A percentile compares a stretch with the other conserved stretches of the same genome.
Evolutionary conservation across 2,888 invertebrate species (phyloP).

Genomic region (Tholera decimalis): DNA sequence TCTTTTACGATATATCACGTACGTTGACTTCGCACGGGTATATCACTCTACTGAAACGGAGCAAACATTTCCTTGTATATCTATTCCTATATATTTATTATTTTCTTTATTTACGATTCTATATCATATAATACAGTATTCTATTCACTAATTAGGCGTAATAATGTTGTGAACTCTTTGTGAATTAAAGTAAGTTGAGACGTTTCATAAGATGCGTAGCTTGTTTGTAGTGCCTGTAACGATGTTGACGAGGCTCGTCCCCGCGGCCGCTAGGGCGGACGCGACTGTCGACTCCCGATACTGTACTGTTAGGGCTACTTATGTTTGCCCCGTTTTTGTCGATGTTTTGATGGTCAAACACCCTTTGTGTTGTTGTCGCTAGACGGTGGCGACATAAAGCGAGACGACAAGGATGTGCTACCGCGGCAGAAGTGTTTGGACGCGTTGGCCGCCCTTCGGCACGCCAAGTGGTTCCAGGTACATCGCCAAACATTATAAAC

Average conservation of each 20-base stretch:
- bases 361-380: conserved; percentile 93
- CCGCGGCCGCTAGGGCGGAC: neutral
- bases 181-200: conserved; percentile 25
- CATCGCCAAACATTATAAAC: conserved; percentile 88
- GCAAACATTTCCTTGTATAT: conserved; percentile 83
- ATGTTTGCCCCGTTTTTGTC: conserved; percentile 90
- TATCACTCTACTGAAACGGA: conserved; percentile 89
- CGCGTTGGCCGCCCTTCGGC: conserved; percentile 99
- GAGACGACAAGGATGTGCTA: conserved; percentile 98
- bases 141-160: conserved; percentile 42
- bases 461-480: conserved; percentile 99
- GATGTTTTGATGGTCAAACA: conserved; percentile 94
- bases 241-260: neutral
- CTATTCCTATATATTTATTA: conserved; percentile 71
- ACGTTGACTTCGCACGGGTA: conserved; percentile 82
- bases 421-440: conserved; percentile 99
- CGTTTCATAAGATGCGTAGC: conserved; percentile 42
- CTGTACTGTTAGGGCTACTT: conserved; percentile 61
- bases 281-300: conserved; percentile 26
- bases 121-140: conserved; percentile 31
- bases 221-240: conserved; percentile 21
- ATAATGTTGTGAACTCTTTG: conserved; percentile 36
- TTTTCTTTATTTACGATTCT: conserved; percentile 67
- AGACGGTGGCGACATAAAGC: conserved; percentile 92
- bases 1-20: conserved; percentile 87